Evolutionary conservation across 2,113 vertebrate species (phyloP).

Genomic region (Connochaetes taurinus): DNA sequence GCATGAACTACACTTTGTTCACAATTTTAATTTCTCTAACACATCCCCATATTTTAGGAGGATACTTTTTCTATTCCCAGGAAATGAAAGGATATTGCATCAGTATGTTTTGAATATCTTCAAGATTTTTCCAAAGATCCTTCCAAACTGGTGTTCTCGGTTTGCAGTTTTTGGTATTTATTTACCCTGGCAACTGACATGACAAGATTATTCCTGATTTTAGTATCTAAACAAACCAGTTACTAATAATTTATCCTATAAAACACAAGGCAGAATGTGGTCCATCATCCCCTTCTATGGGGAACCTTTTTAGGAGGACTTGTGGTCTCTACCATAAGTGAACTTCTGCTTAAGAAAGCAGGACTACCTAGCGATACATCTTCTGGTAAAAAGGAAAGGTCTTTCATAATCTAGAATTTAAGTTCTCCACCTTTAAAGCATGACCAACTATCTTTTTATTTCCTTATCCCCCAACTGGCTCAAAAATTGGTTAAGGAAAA

Average conservation of each 20-base stretch:
- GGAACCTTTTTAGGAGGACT: not conserved
- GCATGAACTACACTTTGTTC: not conserved
- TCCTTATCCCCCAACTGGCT: not conserved
- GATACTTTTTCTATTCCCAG: not conserved
- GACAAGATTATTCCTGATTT: not conserved
- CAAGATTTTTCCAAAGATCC: not conserved
- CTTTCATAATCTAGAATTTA: not conserved
- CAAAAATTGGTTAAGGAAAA: not conserved
- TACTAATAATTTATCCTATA: not conserved
- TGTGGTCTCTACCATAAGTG: not conserved
- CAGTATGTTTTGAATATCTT: not conserved
- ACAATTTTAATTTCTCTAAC: not conserved
- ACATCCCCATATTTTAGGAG: not conserved
- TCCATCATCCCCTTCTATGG: not conserved
- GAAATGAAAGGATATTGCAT: not conserved
- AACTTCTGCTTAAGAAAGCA: not conserved
- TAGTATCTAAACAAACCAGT: not conserved
- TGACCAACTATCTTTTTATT: not conserved
- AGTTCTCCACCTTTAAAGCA: not conserved
- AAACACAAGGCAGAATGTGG: not conserved
- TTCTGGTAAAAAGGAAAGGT: not conserved
- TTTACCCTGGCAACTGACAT: not conserved
- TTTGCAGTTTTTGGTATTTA: not conserved
- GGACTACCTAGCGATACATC: not conserved
- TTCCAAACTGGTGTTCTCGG: not conserved